Evolutionary conservation across 2,888 invertebrate species (phyloP), one percentile per base, ranked within the genome.

Genomic region (Drosophila picticornis): DNA sequence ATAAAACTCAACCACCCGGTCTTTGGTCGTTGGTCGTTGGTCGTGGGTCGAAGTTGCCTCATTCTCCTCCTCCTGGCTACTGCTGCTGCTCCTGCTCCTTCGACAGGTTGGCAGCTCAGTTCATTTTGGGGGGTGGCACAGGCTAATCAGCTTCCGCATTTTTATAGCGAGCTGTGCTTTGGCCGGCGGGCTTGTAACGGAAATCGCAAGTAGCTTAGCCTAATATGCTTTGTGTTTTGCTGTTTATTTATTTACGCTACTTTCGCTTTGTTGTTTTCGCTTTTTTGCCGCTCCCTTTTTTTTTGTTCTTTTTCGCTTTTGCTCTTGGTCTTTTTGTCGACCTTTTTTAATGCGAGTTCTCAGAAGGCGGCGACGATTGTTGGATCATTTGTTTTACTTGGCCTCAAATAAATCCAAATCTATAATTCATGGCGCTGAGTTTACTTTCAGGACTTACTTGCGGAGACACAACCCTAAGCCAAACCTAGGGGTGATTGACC

Each of bases 161-260:
- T 88, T 85, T 88, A 85, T 84, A 81, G 83, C 73, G 40, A 76
- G 75, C 71, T 74, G 72, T 55, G 34, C 56, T 25, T 29, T 29
- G 51, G 51, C 79, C 63, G 65, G 40, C 76, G 81, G 85, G 63
- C 87, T 70, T 85, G 83, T 88, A 76, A 85, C 83, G 89, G 87
- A 86, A 88, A 88, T 87, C 89, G 83, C 87, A 88, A 87, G 89
- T 84, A 87, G 87, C 89, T 87, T 87, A 88, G 81, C 89, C 87
- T 87, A 87, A 87, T 87, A 88, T 84, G 89, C 89, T 84, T 87
- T 87, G 84, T 88, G 87, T 88, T 86, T 76, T 79, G 75, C 77
- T 83, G 78, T 87, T 87, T 86, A 86, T 86, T 86, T 87, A 88
- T 88, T 87, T 84, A 82, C 78, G 79, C 83, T 75, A 72, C 83